These are phyloP conservation scores for Phyllostomus hastatus DNA, from an alignment of 2,113 vertebrate species.

Conservation along the genomic window DNA sequence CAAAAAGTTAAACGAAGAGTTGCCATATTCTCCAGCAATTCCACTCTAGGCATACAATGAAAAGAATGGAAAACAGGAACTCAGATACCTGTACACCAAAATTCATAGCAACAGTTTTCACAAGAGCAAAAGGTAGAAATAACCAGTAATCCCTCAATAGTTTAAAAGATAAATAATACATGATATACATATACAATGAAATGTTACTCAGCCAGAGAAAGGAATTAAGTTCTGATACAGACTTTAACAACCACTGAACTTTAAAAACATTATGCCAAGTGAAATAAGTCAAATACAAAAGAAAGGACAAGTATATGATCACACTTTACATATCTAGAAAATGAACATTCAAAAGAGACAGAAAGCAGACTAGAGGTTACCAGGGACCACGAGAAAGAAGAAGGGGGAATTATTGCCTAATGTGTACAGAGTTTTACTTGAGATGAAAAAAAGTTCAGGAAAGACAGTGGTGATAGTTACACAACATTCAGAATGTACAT, in stretches of 20 bases:
- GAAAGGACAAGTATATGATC: neutral
- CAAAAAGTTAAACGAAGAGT: neutral
- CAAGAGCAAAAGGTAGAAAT: neutral
- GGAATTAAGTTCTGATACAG: neutral
- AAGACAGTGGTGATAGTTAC: neutral
- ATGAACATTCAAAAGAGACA: slow-evolving; percentile 11
- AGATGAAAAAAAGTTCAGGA: neutral
- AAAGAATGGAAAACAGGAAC: neutral
- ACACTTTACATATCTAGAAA: neutral
- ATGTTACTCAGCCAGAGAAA: neutral
- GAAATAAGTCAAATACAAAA: neutral
- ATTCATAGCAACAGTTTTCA: neutral
- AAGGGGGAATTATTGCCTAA: neutral
- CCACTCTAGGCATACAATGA: neutral
- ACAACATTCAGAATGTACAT: neutral
- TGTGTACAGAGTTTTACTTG: neutral
- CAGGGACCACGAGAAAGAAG: neutral
- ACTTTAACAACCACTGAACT: neutral
- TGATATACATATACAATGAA: neutral
- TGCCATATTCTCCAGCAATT: neutral
- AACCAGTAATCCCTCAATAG: neutral
- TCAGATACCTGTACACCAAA: neutral
- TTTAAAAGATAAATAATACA: neutral
- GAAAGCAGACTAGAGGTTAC: neutral
- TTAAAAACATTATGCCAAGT: neutral